These are phyloP conservation scores for Malacoctenus gilli DNA, from an alignment of 2,797 vertebrate genomes.

Conservation along the genomic window DNA sequence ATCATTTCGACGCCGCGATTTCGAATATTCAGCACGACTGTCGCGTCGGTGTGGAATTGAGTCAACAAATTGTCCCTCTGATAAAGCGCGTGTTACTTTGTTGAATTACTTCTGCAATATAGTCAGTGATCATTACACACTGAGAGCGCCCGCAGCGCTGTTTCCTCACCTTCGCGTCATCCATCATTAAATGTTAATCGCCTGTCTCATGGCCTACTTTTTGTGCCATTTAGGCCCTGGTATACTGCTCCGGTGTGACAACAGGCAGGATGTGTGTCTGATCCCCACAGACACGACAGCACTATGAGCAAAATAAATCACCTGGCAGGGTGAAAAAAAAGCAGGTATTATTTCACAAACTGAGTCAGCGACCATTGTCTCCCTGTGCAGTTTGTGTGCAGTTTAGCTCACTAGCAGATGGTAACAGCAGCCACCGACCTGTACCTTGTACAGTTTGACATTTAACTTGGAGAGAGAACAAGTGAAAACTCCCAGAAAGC, in stretches of 20 bases:
- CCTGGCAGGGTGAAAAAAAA: not conserved
- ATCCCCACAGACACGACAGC: slow-evolving; percentile 21
- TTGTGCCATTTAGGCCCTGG: slow-evolving; percentile 32
- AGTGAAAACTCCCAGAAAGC: too few relatives aligned
- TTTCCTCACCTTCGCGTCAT: slow-evolving; percentile 46
- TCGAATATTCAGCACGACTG: too few relatives aligned
- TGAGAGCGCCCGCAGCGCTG: not conserved
- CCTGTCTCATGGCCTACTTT: slow-evolving; percentile 58
- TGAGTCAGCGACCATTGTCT: not conserved
- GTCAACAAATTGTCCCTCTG: not conserved
- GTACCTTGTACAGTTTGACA: too few relatives aligned
- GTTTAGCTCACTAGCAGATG: too few relatives aligned
- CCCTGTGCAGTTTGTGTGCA: not conserved
- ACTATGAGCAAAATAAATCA: not conserved
- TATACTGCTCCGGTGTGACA: slow-evolving; percentile 9
- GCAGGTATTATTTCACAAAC: slow-evolving; percentile 10
- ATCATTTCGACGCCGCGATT: too few relatives aligned
- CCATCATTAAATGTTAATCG: slow-evolving; percentile 58
- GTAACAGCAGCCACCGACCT: too few relatives aligned
- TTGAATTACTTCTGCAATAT: slow-evolving; percentile 7
- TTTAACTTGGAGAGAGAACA: too few relatives aligned
- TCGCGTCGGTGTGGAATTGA: too few relatives aligned
- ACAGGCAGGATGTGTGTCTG: slow-evolving; percentile 9
- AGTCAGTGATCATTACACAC: not conserved
- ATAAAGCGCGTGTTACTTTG: not conserved